phyloP scores from a whole-genome alignment of 64 coral and sea anemone genomes.

The Cladopsammia gracilis region DNA sequence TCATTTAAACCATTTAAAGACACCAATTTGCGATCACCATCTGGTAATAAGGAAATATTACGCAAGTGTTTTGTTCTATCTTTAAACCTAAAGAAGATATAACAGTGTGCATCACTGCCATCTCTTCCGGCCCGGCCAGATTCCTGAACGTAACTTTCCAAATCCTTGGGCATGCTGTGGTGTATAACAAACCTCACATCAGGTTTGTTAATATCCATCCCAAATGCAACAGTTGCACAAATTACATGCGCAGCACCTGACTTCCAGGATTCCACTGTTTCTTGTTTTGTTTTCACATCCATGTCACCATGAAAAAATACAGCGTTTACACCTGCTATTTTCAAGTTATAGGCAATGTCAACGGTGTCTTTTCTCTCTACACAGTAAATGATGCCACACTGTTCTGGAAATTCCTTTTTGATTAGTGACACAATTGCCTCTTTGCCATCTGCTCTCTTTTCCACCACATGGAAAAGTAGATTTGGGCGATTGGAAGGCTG shows the following conservation, averaged over 20 bases:
- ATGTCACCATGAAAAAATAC: conserved; percentile 54
- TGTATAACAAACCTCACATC: conserved; percentile 75
- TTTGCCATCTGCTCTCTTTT: conserved; percentile 36
- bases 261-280: conserved; percentile 14
- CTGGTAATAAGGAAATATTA: conserved; percentile 37
- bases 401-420: background rate
- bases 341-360: conserved; percentile 49
- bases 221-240: conserved; percentile 70
- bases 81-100: conserved; percentile 60
- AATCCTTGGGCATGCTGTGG: conserved; percentile 37
- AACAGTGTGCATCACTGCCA: conserved; percentile 26
- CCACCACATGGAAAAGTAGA: conserved; percentile 45
- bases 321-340: conserved; percentile 49
- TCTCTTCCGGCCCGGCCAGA: conserved; percentile 48
- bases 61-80: conserved; percentile 59
- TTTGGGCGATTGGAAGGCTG: conserved; percentile 44
- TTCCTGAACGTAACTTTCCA: conserved; percentile 61
- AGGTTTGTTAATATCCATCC: conserved; percentile 68
- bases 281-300: conserved; percentile 50
- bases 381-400: conserved; percentile 75
- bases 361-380: conserved; percentile 41
- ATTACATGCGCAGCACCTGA: conserved; percentile 36
- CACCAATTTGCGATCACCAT: conserved; percentile 14
- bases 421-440: background rate
- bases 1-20: conserved; percentile 14